A percentile compares a stretch with the other conserved stretches of the same genome.
phyloP scores from a whole-genome alignment of 2,888 invertebrate genomes.

The Loripinus fragilis region DNA sequence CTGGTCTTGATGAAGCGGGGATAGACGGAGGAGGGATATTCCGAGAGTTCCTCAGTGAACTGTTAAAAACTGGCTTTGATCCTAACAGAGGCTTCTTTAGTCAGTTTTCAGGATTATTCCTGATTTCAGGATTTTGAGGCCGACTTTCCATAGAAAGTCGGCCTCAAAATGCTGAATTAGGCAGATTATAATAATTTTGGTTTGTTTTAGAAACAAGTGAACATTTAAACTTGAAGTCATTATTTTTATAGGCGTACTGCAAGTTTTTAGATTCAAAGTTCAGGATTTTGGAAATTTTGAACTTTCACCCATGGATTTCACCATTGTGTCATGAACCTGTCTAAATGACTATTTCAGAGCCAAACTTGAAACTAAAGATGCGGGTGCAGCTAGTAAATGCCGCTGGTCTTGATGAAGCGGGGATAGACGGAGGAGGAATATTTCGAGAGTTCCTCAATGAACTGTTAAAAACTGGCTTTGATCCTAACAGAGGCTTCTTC shows the following conservation, averaged over 20 bases:
- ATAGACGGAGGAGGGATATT: conserved; percentile 99
- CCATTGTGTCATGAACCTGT: no score
- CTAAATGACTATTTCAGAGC: conserved; percentile 87
- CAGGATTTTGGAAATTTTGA: no score
- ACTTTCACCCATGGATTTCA: no score
- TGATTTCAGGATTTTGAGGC: no score
- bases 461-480: conserved; percentile 95
- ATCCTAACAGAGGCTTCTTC: conserved; percentile 98
- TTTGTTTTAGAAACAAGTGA: no score
- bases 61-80: conserved; percentile 96
- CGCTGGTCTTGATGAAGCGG: conserved; percentile 96
- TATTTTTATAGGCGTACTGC: no score
- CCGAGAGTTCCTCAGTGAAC: conserved; percentile 96
- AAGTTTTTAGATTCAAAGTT: no score
- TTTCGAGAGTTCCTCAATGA: conserved; percentile 98
- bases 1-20: conserved; percentile 97
- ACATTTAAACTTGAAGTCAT: no score
- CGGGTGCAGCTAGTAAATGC: conserved; percentile 95
- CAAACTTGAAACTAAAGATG: conserved; percentile 92
- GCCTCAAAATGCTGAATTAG: no score
- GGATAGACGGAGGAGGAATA: conserved; percentile 98
- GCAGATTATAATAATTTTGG: no score
- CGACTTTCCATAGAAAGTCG: no score
- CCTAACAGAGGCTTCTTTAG: conserved; percentile 97
- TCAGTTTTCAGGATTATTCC: conserved; percentile 94